Percentiles rank a stretch among this genome's conserved stretches.
Conservation (phyloP, 2,888 invertebrate genomes). For the Torymus aiolomorphi region DNA sequence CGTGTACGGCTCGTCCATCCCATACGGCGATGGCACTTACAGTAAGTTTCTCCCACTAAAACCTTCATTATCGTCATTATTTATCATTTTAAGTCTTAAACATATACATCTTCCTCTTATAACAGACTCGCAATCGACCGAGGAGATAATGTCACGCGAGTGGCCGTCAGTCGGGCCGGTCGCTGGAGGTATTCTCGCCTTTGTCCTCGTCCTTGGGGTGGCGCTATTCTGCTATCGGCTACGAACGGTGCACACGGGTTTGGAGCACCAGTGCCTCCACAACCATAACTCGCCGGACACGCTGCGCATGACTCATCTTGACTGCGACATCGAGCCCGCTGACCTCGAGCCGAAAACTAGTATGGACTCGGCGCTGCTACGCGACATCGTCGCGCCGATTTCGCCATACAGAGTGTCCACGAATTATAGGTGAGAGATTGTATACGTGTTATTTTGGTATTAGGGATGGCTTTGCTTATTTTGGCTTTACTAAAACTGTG, state of each 20-base stretch:
- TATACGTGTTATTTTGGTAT: too few relatives aligned
- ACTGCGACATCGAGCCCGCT: slow-evolving; percentile 80
- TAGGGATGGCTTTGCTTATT: too few relatives aligned
- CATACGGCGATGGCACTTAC: slow-evolving; percentile 85
- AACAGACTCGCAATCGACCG: slow-evolving; percentile 72
- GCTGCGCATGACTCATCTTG: slow-evolving; percentile 85
- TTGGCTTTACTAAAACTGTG: too few relatives aligned
- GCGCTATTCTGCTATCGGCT: slow-evolving; percentile 90
- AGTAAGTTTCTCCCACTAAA: slow-evolving; percentile 65
- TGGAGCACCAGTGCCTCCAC: slow-evolving; percentile 76
- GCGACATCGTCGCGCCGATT: slow-evolving; percentile 83
- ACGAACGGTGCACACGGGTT: slow-evolving; percentile 77
- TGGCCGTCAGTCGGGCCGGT: slow-evolving; percentile 89
- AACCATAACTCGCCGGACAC: slow-evolving; percentile 77
- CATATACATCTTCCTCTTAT: too few relatives aligned
- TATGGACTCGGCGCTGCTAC: slow-evolving; percentile 81
- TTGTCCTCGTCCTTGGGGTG: slow-evolving; percentile 87
- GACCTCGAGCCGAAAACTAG: slow-evolving; percentile 73
- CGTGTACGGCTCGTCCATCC: slow-evolving; percentile 87
- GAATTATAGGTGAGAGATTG: slow-evolving; percentile 77
- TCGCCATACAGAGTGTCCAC: slow-evolving; percentile 93
- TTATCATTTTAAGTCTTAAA: too few relatives aligned
- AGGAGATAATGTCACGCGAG: slow-evolving; percentile 68
- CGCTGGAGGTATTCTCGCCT: slow-evolving; percentile 89
- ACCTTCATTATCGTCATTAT: too few relatives aligned